These are phyloP conservation scores for Anolis sagrei DNA, from an alignment of 2,113 vertebrate genomes.

Conservation along the genomic window DNA sequence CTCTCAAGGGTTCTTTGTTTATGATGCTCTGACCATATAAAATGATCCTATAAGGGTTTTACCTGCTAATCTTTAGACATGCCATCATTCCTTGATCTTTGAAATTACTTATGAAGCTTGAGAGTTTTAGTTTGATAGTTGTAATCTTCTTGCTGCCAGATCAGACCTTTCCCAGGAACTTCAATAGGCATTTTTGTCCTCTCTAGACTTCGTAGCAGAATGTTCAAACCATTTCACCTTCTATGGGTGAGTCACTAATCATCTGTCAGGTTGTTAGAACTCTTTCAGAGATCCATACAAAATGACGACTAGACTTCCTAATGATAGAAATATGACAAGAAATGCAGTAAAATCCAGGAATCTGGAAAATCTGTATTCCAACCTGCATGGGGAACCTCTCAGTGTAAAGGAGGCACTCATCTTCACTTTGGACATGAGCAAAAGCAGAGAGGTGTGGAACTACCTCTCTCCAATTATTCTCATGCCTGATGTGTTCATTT, in stretches of 20 bases:
- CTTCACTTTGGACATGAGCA: too few species aligned
- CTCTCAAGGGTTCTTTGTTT: not conserved
- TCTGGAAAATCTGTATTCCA: too few species aligned
- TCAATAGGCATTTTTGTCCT: slow-evolving; percentile 17
- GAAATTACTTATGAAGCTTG: not conserved
- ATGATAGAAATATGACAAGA: not conserved
- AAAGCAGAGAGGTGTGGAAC: too few species aligned
- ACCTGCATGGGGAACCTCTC: too few species aligned
- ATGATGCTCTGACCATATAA: not conserved
- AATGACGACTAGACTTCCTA: not conserved
- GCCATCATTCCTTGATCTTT: slow-evolving; percentile 13
- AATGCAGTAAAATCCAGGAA: too few species aligned
- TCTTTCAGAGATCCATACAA: not conserved
- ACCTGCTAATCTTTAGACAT: slow-evolving; percentile 24
- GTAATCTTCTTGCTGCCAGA: slow-evolving; percentile 34
- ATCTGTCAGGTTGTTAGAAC: not conserved
- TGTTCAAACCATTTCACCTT: not conserved
- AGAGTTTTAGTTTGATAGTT: slow-evolving; percentile 32
- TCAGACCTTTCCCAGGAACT: slow-evolving; percentile 45
- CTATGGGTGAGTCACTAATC: not conserved
- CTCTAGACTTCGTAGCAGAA: not conserved
- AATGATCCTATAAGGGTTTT: slow-evolving; percentile 7
- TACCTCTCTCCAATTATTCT: too few species aligned
- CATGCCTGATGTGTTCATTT: too few species aligned
- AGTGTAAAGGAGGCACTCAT: too few species aligned